Conservation (phyloP, 2,797 vertebrate species). For the Enoplosus armatus region DNA sequence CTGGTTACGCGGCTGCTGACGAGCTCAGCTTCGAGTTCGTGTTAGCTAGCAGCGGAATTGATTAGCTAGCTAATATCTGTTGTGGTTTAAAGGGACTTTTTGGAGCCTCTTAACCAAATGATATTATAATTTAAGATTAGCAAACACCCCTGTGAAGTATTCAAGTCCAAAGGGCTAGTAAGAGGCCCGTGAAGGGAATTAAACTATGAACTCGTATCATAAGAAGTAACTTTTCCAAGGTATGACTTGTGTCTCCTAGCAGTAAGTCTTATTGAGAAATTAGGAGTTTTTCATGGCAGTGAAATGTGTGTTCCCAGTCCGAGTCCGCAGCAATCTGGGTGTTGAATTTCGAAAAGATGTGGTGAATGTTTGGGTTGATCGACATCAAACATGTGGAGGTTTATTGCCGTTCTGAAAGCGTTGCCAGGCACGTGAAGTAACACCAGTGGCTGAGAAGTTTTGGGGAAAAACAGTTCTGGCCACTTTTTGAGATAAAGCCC, state of each 20-base stretch:
- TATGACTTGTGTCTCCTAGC: background rate
- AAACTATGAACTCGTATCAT: background rate
- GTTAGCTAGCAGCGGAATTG: background rate
- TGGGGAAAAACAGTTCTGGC: background rate
- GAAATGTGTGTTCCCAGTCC: background rate
- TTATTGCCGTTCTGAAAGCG: background rate
- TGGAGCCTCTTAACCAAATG: too few relatives aligned
- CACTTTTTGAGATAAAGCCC: constrained; percentile 25
- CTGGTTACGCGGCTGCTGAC: background rate
- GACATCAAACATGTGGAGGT: background rate
- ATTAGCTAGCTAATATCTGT: background rate
- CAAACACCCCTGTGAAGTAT: background rate
- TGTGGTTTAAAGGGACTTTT: background rate
- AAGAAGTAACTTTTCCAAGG: too few relatives aligned
- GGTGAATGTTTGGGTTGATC: background rate
- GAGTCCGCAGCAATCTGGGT: background rate
- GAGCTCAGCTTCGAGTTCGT: background rate
- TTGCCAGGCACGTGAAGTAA: background rate
- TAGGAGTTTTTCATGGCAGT: background rate
- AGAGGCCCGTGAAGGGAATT: background rate
- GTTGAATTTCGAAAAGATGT: background rate
- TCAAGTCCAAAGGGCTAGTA: background rate
- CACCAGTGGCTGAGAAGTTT: constrained; percentile 4
- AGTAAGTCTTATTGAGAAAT: background rate
- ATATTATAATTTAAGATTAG: background rate